Evolutionary conservation across 2,888 invertebrate genomes (phyloP), one percentile per base, ranked within the genome.

Genomic region (Zygogramma bicolorata): DNA sequence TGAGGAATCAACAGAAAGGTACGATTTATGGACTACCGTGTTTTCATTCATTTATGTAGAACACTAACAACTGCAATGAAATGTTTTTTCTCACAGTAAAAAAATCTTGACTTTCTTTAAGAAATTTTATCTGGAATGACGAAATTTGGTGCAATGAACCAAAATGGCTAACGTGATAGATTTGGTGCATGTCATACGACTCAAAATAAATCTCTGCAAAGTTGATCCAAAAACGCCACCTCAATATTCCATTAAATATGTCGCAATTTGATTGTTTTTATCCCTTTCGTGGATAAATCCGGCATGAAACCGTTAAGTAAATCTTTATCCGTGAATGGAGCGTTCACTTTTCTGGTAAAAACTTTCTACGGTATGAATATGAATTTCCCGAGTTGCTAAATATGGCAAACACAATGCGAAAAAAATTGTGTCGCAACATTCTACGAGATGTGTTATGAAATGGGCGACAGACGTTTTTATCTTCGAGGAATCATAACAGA

Each of bases 341-440:
- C 27, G 53, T 53, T 53, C 53, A 53, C 53, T 53, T 27, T 53
- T 53, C 53, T 53, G 53, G 53, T 53, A 53, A 27, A 53, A 53
- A 53, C 27, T 53, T 53, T 53, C 53, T 53, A 53, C 27, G 53
- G 27, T 53, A 53, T 53, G n/a, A 53, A 53, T 53, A 53, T 53
- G 27, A 53, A 53, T 53, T 53, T 53, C 53, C 53, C 53, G 53
- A 27, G 53, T 53, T 27, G 27, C 53, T 53, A 27, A 53, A 27
- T 53, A 53, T 53, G 53, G 53, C 6, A 27, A 53, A 25, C 15
- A 53, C 53, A 53, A 53, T 53, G 27, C 27, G 25, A 53, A 53
- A 27, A 27, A 53, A 27, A 46, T 1, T 53, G 27, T 53, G 53
- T 25, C 27, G 27, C 53, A 53, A 53, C 27, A 27, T 53, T 27